These are phyloP conservation scores for Asarcornis scutulata DNA, from an alignment of 2,113 vertebrate genomes.

Conservation along the genomic window DNA sequence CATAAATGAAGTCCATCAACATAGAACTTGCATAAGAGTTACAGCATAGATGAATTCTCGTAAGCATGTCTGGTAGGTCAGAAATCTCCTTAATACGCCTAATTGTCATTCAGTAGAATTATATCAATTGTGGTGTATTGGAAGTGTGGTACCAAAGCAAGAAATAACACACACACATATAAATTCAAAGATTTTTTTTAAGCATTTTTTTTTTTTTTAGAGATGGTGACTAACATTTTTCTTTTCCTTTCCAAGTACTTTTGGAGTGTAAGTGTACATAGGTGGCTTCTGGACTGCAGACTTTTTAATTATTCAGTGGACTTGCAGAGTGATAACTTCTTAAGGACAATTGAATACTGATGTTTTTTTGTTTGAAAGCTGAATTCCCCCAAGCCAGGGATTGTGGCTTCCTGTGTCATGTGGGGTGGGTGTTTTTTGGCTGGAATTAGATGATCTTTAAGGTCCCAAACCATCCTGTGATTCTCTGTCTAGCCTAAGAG, in stretches of 20 bases:
- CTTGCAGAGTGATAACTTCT: not conserved
- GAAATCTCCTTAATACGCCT: not conserved
- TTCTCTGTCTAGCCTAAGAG: not conserved
- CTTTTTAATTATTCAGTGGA: not conserved
- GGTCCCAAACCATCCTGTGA: too few relatives aligned
- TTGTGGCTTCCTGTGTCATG: too few relatives aligned
- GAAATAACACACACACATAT: not conserved
- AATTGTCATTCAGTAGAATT: not conserved
- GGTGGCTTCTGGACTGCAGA: not conserved
- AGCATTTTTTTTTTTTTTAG: not conserved
- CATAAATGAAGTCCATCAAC: too few relatives aligned
- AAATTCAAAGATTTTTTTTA: not conserved
- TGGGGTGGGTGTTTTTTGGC: too few relatives aligned
- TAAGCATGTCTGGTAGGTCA: fast-evolving
- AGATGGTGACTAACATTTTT: not conserved
- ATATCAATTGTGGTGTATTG: not conserved
- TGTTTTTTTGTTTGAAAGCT: constrained; percentile 1
- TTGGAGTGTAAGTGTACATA: not conserved
- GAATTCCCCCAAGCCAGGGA: not conserved
- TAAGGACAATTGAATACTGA: not conserved
- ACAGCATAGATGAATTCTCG: not conserved
- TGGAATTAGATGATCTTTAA: too few relatives aligned
- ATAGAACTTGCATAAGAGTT: too few relatives aligned
- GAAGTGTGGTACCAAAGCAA: not conserved
- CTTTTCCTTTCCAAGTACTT: not conserved